Base-by-base conservation (phyloP, 2,797 vertebrate genomes). In the Hemibagrus guttatus region DNA sequence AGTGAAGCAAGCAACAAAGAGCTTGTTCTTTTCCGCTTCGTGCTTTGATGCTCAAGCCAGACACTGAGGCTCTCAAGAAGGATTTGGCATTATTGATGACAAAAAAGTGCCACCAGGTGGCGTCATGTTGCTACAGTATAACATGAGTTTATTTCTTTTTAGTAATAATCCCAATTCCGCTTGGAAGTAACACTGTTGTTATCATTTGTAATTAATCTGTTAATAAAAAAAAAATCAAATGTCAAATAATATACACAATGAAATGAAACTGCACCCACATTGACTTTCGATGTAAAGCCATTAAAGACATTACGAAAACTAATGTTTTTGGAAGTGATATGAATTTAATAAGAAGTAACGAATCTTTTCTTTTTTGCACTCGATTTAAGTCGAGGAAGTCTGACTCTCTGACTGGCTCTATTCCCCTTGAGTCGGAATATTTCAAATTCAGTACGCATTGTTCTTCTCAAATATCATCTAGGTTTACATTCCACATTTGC, bases 31-130 rank as follows among this genome's bases (percentile, higher is more conserved):
- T 83, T 83, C 6, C 4, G 21, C 58, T 54, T 11, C 56, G 5
- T 66, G 59, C 23, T 82, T 75, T 66, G 23, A 35, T 82, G 21
- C 72, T 61, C 28, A 68, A 56, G 28, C 58, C 68, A 63, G 58
- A 61, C 76, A 21, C 0, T 23, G 78, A 72, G 39, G n/a, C 19
- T 66, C 35, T 75, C 21, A 61, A 17, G n/a, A 74, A 39, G 79
- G 58, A 49, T 82, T 82, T 66, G 59, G 23, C 26, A 14, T 64
- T 72, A 35, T 39, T 64, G 46, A 39, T 26, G 31, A 42, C 35
- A 52, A 64, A 64, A 28, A 56, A 39, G 6, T n/a, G 49, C 85
- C 85, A 83, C 49, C 31, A 83, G 85, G 69, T 76, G 85, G 69
- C 11, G 13, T 28, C 17, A 58, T 56, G 16, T 6, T 6, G 1